These are phyloP conservation scores for Telmatherina bonti DNA, from an alignment of 2,797 vertebrate genomes.

Conservation along the genomic window DNA sequence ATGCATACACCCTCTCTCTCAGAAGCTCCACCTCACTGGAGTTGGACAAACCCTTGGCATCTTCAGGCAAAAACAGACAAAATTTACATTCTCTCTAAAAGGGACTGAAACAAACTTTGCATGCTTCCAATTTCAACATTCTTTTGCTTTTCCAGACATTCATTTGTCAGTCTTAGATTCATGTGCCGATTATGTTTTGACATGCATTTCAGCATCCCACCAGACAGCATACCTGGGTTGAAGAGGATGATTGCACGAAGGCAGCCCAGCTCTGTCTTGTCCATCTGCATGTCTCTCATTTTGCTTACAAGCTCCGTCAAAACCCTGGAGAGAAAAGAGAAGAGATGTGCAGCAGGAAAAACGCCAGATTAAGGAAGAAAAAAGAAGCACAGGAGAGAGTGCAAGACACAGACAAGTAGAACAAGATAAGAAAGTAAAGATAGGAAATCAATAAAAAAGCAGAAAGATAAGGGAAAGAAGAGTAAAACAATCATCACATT, in stretches of 20 bases:
- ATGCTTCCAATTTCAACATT: background rate
- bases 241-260: conserved; percentile 91
- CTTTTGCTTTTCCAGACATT: background rate
- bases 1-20: conserved; percentile 93
- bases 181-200: background rate
- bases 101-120: background rate
- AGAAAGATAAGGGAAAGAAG: too few species aligned
- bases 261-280: conserved; percentile 94
- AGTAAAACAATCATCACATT: conserved; percentile 19
- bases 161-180: background rate
- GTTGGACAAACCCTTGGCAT: conserved; percentile 93
- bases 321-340: conserved; percentile 81
- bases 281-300: conserved; percentile 98
- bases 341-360: conserved; percentile 24
- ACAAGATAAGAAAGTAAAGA: background rate
- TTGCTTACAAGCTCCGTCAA: conserved; percentile 95
- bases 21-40: conserved; percentile 92
- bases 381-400: background rate
- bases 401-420: background rate
- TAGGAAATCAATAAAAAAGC: background rate
- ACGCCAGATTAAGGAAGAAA: conserved; percentile 6
- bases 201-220: background rate
- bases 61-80: conserved; percentile 67
- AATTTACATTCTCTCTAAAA: background rate
- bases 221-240: conserved; percentile 86